These are phyloP conservation scores for Parotocinclus haroldoi DNA, from an alignment of 2,797 vertebrate genomes.

Conservation along the genomic window DNA sequence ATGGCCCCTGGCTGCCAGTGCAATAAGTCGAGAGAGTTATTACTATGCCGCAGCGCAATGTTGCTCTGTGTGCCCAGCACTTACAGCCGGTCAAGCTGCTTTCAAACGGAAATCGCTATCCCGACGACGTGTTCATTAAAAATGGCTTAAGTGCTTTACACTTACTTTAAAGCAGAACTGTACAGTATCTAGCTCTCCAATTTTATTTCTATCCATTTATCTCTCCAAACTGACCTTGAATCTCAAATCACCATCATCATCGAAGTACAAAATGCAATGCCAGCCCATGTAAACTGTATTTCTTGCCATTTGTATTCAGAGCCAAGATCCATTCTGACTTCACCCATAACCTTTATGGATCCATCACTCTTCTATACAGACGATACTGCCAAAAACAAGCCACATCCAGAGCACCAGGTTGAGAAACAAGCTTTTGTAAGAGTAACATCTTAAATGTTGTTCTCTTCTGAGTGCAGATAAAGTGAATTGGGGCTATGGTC, in stretches of 20 bases:
- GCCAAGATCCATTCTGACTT: slow-evolving; percentile 19
- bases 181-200: slow-evolving; percentile 17
- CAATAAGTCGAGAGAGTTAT: slow-evolving; percentile 37
- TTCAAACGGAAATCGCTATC: slow-evolving; percentile 39
- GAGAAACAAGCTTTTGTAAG: slow-evolving; percentile 39
- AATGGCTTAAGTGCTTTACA: slow-evolving; percentile 44
- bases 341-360: slow-evolving; percentile 27
- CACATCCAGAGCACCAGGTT: slow-evolving; percentile 34
- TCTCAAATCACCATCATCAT: slow-evolving; percentile 32
- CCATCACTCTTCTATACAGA: too few species aligned
- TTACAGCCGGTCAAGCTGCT: slow-evolving; percentile 25
- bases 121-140: slow-evolving; percentile 50
- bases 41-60: slow-evolving; percentile 17
- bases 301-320: slow-evolving; percentile 9
- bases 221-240: slow-evolving; percentile 39
- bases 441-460: slow-evolving; percentile 54
- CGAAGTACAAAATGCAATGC: slow-evolving; percentile 7
- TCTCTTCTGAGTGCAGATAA: slow-evolving; percentile 55
- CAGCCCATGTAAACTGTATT: slow-evolving; percentile 20
- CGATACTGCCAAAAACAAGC: too few species aligned
- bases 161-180: neutral
- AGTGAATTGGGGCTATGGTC: slow-evolving; percentile 60
- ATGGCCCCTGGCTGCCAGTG: slow-evolving; percentile 28
- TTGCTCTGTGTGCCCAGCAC: slow-evolving; percentile 20
- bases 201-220: slow-evolving; percentile 28